Conservation (phyloP, 2,888 invertebrate species). For the Yponomeuta sedellus region DNA sequence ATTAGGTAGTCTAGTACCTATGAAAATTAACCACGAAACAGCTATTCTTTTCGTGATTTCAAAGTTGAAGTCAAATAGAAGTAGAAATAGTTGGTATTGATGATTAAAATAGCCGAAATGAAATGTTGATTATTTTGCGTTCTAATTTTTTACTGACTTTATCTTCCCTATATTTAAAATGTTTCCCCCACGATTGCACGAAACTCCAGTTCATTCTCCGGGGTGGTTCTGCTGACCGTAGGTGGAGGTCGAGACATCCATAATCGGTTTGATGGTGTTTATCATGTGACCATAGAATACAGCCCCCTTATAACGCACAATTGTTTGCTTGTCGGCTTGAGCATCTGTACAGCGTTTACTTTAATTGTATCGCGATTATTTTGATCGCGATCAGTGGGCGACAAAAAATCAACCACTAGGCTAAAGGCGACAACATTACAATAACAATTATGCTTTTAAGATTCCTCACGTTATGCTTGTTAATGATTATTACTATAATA, state of each 20-base stretch:
- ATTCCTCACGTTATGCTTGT: constrained; percentile 17
- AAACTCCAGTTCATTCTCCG: not conserved
- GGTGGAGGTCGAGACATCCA: not conserved
- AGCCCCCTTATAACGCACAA: not conserved
- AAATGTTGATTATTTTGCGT: too few relatives aligned
- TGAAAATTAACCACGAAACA: too few relatives aligned
- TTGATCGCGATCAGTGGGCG: constrained; percentile 17
- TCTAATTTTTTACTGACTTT: too few relatives aligned
- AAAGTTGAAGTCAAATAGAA: too few relatives aligned
- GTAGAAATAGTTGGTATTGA: too few relatives aligned
- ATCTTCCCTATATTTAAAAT: too few relatives aligned
- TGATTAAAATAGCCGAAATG: too few relatives aligned
- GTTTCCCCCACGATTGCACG: too few relatives aligned
- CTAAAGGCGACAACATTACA: constrained; percentile 18
- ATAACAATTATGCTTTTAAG: constrained; percentile 21
- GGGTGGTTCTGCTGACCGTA: constrained; percentile 4
- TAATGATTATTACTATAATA: constrained; percentile 7
- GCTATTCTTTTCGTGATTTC: too few relatives aligned
- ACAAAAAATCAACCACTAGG: constrained; percentile 13
- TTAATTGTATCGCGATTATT: constrained; percentile 21
- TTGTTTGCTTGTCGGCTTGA: constrained; percentile 2
- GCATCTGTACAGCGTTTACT: constrained; percentile 15
- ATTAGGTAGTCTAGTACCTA: too few relatives aligned
- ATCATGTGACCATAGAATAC: constrained; percentile 7
- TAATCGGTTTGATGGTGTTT: constrained; percentile 7